phyloP scores from a whole-genome alignment of 2,888 invertebrate genomes.

The Drosophila aldrichi region DNA sequence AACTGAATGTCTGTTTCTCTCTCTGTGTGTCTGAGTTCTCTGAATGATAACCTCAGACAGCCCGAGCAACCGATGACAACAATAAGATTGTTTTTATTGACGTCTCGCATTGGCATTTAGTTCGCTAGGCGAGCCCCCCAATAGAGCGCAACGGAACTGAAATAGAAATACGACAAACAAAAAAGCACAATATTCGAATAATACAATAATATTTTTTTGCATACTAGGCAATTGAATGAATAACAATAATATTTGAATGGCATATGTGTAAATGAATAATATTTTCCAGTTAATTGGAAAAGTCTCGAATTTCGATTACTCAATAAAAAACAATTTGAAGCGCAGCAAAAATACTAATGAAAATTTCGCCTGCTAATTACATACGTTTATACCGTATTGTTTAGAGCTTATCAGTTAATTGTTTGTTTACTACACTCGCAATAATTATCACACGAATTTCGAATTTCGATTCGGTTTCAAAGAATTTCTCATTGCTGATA shows the following conservation, averaged over 20 bases:
- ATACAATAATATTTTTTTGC: conserved; percentile 49
- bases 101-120: conserved; percentile 30
- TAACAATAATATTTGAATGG: conserved; percentile 43
- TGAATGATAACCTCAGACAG: conserved; percentile 69
- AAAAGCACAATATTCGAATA: conserved; percentile 32
- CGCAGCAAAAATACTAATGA: background rate
- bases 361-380: conserved; percentile 36
- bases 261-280: conserved; percentile 4
- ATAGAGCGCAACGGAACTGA: conserved; percentile 32
- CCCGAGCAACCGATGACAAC: conserved; percentile 29
- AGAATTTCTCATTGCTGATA: conserved; percentile 5
- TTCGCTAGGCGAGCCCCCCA: conserved; percentile 71
- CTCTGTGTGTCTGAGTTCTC: conserved; percentile 22
- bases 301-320: conserved; percentile 36
- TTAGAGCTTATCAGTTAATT: conserved; percentile 67
- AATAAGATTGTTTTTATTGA: conserved; percentile 37
- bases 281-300: conserved; percentile 17
- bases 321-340: conserved; percentile 12
- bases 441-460: conserved; percentile 20
- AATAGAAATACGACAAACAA: conserved; percentile 19
- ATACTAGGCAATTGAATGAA: background rate
- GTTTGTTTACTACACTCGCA: conserved; percentile 67
- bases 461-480: conserved; percentile 20
- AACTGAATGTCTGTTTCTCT: background rate
- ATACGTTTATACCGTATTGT: conserved; percentile 24